These are phyloP conservation scores for Paramormyrops kingsleyae DNA, from an alignment of 2,113 vertebrate genomes.

Conservation along the genomic window DNA sequence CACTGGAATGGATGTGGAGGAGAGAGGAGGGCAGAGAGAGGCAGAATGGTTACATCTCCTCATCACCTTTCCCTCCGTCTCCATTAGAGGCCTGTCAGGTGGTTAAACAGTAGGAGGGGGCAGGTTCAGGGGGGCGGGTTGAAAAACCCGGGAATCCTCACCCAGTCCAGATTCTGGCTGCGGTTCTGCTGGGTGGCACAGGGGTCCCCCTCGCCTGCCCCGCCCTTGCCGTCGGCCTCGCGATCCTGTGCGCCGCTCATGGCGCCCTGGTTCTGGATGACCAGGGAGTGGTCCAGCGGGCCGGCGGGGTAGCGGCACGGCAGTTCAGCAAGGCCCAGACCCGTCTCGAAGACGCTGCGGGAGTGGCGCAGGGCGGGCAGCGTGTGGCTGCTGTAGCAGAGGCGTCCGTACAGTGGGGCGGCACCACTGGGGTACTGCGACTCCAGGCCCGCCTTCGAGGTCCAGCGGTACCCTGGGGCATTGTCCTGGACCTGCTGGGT, in stretches of 20 bases:
- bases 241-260: constrained; percentile 37
- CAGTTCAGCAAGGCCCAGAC: constrained; percentile 51
- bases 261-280: constrained; percentile 43
- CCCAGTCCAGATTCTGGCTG: constrained; percentile 35
- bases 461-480: constrained; percentile 56
- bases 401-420: constrained; percentile 53
- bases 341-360: constrained; percentile 46
- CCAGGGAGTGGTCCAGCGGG: constrained; percentile 30
- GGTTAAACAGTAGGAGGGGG: constrained; percentile 24
- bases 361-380: constrained; percentile 58
- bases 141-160: constrained; percentile 34
- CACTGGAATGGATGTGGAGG: constrained; percentile 36
- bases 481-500: constrained; percentile 52
- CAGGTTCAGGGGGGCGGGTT: constrained; percentile 12
- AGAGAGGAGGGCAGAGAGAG: constrained; percentile 1
- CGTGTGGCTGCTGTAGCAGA: constrained; percentile 61
- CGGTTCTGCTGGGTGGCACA: constrained; percentile 16
- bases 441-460: constrained; percentile 41
- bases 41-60: neutral
- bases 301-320: constrained; percentile 39
- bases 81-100: constrained; percentile 46
- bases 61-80: neutral
- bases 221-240: constrained; percentile 14
- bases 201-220: constrained; percentile 26
- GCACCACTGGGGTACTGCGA: constrained; percentile 48